A percentile compares a stretch with the other conserved stretches of the same genome.
These are phyloP conservation scores for Zoanthus gigantus DNA, from an alignment of 92 coral and sea anemone genomes.

Conservation along the genomic window DNA sequence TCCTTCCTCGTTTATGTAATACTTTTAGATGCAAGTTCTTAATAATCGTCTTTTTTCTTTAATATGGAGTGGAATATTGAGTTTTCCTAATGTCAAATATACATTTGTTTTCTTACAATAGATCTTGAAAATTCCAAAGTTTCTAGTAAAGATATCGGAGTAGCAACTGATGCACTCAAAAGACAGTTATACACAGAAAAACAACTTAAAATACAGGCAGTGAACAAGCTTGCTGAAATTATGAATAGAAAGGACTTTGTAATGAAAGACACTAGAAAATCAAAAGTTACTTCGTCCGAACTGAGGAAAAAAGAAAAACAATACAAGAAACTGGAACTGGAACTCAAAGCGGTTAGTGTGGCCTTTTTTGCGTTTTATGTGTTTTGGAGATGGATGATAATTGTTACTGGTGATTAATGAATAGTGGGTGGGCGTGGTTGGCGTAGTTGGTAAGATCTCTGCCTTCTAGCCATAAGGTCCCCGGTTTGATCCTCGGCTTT, in stretches of 20 bases:
- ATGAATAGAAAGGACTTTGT: conserved; percentile 90
- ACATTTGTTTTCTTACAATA: conserved; percentile 9
- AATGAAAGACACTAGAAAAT: conserved; percentile 72
- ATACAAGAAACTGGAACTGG: conserved; percentile 87
- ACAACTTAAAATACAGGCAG: conserved; percentile 87
- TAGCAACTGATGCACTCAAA: conserved; percentile 75
- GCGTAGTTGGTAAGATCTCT: too few relatives aligned
- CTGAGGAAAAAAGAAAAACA: conserved; percentile 94
- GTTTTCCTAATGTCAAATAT: too few relatives aligned
- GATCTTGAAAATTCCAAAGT: conserved; percentile 89
- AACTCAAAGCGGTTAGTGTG: conserved; percentile 79
- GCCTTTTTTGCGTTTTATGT: background rate
- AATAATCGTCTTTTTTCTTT: too few relatives aligned
- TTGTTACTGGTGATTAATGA: too few relatives aligned
- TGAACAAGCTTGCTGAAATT: conserved; percentile 96
- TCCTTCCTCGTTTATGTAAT: too few relatives aligned
- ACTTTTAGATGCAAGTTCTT: too few relatives aligned
- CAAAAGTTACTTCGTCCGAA: conserved; percentile 78
- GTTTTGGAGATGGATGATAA: background rate
- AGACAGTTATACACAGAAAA: conserved; percentile 78
- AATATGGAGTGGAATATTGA: too few relatives aligned
- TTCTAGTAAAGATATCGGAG: conserved; percentile 79
- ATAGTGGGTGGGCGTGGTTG: too few relatives aligned
- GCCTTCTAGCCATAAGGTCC: too few relatives aligned
- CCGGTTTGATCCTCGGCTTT: too few relatives aligned